A percentile compares a stretch with the other conserved stretches of the same genome.
Evolutionary conservation across 2,888 invertebrate genomes (phyloP).

Genomic region (Biston stratarius): DNA sequence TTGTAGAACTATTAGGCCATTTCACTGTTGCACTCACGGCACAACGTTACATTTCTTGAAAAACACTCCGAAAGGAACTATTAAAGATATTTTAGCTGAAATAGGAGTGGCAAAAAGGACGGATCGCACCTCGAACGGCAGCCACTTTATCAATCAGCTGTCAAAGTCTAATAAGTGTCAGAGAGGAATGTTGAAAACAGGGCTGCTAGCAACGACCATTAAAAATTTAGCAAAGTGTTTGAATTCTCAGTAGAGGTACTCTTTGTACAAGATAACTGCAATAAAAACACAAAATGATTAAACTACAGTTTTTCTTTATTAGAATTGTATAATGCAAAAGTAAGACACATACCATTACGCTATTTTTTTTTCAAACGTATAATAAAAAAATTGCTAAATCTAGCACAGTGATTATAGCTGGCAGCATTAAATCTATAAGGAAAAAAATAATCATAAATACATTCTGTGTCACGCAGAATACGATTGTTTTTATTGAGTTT

Average conservation of each 20-base stretch:
- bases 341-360: too few relatives aligned
- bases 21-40: conserved; percentile 60
- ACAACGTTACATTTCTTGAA: conserved; percentile 71
- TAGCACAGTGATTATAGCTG: not conserved
- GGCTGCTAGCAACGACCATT: not conserved
- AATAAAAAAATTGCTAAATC: not conserved
- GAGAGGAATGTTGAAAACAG: conserved; percentile 7
- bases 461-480: conserved; percentile 31
- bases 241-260: not conserved
- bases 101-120: conserved; percentile 83
- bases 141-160: conserved; percentile 58
- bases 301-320: too few relatives aligned
- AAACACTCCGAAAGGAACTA: conserved; percentile 58
- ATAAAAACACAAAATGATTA: not conserved
- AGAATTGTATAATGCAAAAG: too few relatives aligned
- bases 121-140: conserved; percentile 66
- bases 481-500: not conserved
- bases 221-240: not conserved
- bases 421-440: not conserved
- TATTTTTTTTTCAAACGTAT: not conserved
- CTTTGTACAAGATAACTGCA: not conserved
- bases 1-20: conserved; percentile 65
- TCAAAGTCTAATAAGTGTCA: conserved; percentile 28
- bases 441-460: conserved; percentile 37
- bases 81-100: conserved; percentile 56